These are phyloP conservation scores for Crenichthys baileyi DNA, from an alignment of 2,797 vertebrate species.

Conservation along the genomic window DNA sequence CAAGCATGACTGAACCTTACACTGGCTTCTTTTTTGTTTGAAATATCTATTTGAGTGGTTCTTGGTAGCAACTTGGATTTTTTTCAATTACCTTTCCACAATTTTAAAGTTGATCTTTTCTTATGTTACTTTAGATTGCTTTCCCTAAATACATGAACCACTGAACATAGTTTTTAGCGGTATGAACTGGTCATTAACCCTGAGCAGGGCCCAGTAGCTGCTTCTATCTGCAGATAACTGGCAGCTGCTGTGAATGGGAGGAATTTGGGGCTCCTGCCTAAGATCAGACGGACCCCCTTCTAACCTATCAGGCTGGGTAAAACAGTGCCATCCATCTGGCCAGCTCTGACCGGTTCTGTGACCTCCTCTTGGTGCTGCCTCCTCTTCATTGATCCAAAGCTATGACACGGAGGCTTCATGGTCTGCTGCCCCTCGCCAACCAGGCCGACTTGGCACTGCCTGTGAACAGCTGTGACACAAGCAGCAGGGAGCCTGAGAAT, in stretches of 20 bases:
- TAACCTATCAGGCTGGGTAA: slow-evolving; percentile 35
- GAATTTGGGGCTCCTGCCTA: slow-evolving; percentile 23
- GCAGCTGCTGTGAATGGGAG: slow-evolving; percentile 31
- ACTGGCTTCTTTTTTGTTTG: background rate
- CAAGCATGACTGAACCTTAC: background rate
- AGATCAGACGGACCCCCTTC: slow-evolving; percentile 21
- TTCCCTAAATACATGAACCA: background rate
- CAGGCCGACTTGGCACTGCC: background rate
- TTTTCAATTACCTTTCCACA: background rate
- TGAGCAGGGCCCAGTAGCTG: background rate
- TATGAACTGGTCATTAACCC: slow-evolving; percentile 40
- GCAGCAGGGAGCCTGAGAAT: slow-evolving; percentile 17
- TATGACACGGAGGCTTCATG: slow-evolving; percentile 37
- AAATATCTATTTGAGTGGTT: background rate
- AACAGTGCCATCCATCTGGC: slow-evolving; percentile 53
- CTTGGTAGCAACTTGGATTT: background rate
- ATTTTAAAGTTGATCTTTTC: background rate
- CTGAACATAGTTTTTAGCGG: background rate
- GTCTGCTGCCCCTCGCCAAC: slow-evolving; percentile 42
- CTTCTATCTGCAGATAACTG: slow-evolving; percentile 34
- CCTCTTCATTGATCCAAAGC: slow-evolving; percentile 43
- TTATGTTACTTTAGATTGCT: background rate
- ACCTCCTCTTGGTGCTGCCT: slow-evolving; percentile 34
- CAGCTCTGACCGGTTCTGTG: slow-evolving; percentile 27
- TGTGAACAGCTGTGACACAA: slow-evolving; percentile 47